phyloP scores from a whole-genome alignment of 2,888 invertebrate genomes.

The Thumatha senex region DNA sequence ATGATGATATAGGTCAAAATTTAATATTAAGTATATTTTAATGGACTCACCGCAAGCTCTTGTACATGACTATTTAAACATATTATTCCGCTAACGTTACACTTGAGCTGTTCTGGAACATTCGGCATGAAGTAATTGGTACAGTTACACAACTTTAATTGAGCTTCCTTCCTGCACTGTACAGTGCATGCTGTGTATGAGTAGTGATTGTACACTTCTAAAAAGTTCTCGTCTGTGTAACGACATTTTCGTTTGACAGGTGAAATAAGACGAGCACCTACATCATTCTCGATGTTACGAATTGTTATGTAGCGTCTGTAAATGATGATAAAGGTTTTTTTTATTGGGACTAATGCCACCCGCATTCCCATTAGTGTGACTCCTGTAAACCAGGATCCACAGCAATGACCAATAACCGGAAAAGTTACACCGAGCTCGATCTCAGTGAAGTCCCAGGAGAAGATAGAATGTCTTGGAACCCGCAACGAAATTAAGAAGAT shows the following conservation, averaged over 20 bases:
- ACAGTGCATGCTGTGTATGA: conserved; percentile 89
- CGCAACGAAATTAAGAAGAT: too few relatives aligned
- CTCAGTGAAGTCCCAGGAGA: too few relatives aligned
- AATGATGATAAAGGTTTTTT: neutral
- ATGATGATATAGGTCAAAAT: too few relatives aligned
- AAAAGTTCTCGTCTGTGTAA: conserved; percentile 86
- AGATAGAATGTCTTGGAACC: too few relatives aligned
- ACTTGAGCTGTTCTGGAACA: conserved; percentile 79
- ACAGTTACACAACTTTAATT: conserved; percentile 86
- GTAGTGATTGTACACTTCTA: conserved; percentile 85
- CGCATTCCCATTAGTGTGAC: too few relatives aligned
- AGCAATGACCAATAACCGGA: too few relatives aligned
- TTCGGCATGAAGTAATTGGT: conserved; percentile 89
- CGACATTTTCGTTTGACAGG: conserved; percentile 89
- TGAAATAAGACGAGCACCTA: conserved; percentile 84
- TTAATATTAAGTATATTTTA: too few relatives aligned
- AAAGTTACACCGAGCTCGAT: too few relatives aligned
- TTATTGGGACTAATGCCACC: too few relatives aligned
- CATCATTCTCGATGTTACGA: conserved; percentile 87
- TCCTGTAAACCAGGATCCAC: too few relatives aligned
- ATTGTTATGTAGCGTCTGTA: conserved; percentile 82
- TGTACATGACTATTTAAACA: conserved; percentile 86
- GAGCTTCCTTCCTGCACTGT: conserved; percentile 88
- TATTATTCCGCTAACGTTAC: conserved; percentile 86
- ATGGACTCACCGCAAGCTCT: conserved; percentile 80